Percentiles rank a stretch among this genome's conserved stretches.
phyloP scores from a whole-genome alignment of 2,797 vertebrate genomes.

The Momotus momota region DNA sequence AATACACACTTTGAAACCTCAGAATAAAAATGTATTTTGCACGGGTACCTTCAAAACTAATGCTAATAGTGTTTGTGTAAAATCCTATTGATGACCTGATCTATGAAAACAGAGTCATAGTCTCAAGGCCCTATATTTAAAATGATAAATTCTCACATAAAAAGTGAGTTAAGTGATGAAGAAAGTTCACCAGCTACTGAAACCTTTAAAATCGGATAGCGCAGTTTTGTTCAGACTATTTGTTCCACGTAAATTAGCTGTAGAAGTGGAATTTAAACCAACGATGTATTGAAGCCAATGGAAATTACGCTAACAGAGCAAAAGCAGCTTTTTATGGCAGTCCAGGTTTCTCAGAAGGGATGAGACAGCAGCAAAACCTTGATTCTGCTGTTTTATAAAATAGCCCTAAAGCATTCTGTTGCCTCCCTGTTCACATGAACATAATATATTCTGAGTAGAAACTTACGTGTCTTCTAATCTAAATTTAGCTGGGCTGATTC shows the following conservation, averaged over 20 bases:
- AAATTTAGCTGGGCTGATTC: not conserved
- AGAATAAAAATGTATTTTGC: not conserved
- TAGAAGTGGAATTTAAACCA: not conserved
- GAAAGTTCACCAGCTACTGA: not conserved
- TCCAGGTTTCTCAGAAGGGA: not conserved
- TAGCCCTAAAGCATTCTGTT: not conserved
- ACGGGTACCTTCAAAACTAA: not conserved
- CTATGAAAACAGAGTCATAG: not conserved
- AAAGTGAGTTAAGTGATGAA: not conserved
- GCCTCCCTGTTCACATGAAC: not conserved
- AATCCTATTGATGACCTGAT: not conserved
- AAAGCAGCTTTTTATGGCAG: not conserved
- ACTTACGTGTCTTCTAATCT: not conserved
- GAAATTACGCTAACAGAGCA: not conserved
- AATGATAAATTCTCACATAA: not conserved
- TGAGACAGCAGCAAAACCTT: not conserved
- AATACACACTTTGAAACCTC: not conserved
- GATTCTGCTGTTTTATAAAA: not conserved
- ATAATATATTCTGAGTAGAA: not conserved
- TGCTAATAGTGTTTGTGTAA: not conserved
- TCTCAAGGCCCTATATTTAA: not conserved
- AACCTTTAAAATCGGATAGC: not conserved
- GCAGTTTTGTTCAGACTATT: not conserved
- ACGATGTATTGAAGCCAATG: not conserved
- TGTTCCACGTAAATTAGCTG: not conserved